Percentiles rank a stretch among this genome's conserved stretches.
Conservation (phyloP, 2,888 invertebrate genomes). For the Cephonodes hylas region DNA sequence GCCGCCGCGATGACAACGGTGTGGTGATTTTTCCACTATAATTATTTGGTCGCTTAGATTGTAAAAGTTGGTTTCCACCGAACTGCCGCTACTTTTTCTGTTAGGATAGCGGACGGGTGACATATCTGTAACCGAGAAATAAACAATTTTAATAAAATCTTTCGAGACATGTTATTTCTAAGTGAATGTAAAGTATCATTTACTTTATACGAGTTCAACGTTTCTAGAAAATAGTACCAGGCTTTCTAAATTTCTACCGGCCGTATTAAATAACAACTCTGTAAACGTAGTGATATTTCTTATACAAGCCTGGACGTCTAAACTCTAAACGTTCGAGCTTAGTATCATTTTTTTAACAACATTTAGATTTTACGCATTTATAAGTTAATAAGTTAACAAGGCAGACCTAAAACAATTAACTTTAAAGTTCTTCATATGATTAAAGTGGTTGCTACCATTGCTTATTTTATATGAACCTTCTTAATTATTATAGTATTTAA, state of each 20-base stretch:
- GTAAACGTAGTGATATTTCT: not conserved
- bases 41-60: slow-evolving; percentile 83
- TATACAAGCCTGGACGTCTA: not conserved
- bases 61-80: slow-evolving; percentile 85
- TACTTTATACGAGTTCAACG: slow-evolving; percentile 13
- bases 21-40: slow-evolving; percentile 81
- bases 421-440: no score
- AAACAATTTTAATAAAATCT: not conserved
- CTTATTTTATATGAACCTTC: no score
- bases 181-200: not conserved
- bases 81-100: slow-evolving; percentile 83
- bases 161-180: not conserved
- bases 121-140: slow-evolving; percentile 76
- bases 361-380: not conserved
- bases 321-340: not conserved
- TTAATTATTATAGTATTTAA: no score
- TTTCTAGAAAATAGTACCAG: slow-evolving; percentile 1
- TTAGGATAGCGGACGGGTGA: slow-evolving; percentile 83
- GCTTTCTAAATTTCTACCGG: slow-evolving; percentile 16
- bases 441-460: no score
- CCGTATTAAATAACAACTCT: slow-evolving; percentile 19
- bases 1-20: slow-evolving; percentile 62
- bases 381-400: no score
- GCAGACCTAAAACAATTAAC: no score
- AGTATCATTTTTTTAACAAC: not conserved